Percentiles rank a stretch among this genome's conserved stretches.
Evolutionary conservation across 2,888 invertebrate genomes (phyloP).

Genomic region (Tyria jacobaeae): DNA sequence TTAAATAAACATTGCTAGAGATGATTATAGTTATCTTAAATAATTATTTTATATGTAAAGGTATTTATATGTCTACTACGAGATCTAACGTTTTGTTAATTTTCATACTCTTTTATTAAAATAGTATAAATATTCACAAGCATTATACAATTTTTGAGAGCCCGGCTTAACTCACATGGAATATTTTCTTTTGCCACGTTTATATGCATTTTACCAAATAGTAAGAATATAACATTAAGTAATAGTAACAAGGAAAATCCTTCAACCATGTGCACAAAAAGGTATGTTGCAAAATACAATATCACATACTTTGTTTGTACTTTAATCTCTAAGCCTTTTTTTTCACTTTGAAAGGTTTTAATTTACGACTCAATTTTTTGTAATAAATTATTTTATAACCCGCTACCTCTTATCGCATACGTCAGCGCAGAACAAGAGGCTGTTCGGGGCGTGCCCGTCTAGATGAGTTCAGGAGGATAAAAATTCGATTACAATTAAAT

Average conservation of each 20-base stretch:
- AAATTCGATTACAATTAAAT: constrained; percentile 86
- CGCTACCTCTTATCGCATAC: constrained; percentile 54
- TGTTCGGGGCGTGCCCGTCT: constrained; percentile 71
- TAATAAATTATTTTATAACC: neutral
- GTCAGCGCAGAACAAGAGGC: constrained; percentile 58
- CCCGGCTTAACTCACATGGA: neutral
- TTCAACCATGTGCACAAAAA: neutral
- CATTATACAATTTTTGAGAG: too few relatives aligned
- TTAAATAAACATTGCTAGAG: neutral
- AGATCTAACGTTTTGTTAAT: too few relatives aligned
- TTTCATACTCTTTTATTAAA: too few relatives aligned
- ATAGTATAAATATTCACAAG: too few relatives aligned
- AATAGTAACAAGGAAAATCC: neutral
- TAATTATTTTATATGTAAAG: too few relatives aligned
- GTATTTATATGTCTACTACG: too few relatives aligned
- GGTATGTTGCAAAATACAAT: too few relatives aligned
- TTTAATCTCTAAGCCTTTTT: neutral
- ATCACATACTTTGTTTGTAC: neutral
- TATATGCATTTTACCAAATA: too few relatives aligned
- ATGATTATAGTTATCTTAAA: too few relatives aligned
- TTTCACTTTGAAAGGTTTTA: neutral
- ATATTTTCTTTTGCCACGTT: neutral
- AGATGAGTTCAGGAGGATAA: constrained; percentile 82
- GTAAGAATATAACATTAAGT: too few relatives aligned
- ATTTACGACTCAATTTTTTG: neutral